Percentiles rank a stretch among this genome's conserved stretches.
These are phyloP conservation scores for Solenopsis fugax DNA, from an alignment of 1,140 invertebrate genomes.

Conservation along the genomic window DNA sequence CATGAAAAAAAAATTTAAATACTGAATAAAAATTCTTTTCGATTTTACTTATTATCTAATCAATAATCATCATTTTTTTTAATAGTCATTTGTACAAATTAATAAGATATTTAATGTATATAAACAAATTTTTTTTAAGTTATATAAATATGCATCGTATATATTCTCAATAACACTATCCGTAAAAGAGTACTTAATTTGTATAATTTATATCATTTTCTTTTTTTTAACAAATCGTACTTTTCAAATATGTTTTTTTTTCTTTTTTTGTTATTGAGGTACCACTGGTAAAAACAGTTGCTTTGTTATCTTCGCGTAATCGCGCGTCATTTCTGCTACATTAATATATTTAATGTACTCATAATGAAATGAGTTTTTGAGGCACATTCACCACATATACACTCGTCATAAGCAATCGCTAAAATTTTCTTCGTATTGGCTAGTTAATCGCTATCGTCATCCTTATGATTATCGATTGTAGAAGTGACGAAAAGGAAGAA, in stretches of 20 bases:
- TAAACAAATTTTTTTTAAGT: conserved; percentile 7
- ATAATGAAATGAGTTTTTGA: conserved; percentile 62
- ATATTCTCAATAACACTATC: conserved; percentile 11
- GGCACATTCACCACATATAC: conserved; percentile 55
- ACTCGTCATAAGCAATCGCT: conserved; percentile 45
- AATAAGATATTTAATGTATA: conserved; percentile 23
- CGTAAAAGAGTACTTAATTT: conserved; percentile 18
- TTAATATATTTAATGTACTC: conserved; percentile 55
- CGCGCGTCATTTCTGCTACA: conserved; percentile 36
- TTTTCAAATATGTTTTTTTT: conserved; percentile 28
- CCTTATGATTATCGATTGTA: conserved; percentile 1
- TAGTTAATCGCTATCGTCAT: conserved; percentile 24
- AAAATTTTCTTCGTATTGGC: conserved; percentile 55
- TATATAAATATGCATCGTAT: conserved; percentile 17
- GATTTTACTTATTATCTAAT: conserved; percentile 19
- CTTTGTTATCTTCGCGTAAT: conserved; percentile 37
- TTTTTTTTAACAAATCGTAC: conserved; percentile 50
- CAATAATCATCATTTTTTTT: conserved; percentile 31
- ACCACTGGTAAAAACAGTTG: conserved; percentile 25
- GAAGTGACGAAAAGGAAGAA: conserved; percentile 31
- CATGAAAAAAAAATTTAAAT: conserved; percentile 42
- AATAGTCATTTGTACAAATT: conserved; percentile 22
- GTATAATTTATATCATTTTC: conserved; percentile 6
- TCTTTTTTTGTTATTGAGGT: conserved; percentile 23
- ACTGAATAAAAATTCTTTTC: conserved; percentile 42